These are phyloP conservation scores for Branchipolynoe longqiensis DNA, from an alignment of 2,888 invertebrate genomes.

Conservation along the genomic window DNA sequence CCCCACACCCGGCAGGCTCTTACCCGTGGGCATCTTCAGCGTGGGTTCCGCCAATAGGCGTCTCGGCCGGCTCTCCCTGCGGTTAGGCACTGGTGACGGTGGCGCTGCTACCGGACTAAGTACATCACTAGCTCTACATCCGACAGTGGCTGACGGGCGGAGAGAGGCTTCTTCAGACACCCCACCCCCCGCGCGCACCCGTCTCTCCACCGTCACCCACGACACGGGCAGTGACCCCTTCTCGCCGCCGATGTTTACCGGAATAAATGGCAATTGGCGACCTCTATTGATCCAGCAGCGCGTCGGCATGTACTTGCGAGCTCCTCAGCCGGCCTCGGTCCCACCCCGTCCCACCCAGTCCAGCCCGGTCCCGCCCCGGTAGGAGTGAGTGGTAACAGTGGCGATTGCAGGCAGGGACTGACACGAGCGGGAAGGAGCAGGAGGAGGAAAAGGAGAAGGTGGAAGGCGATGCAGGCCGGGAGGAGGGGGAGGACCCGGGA, in stretches of 20 bases:
- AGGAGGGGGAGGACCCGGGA: constrained; percentile 10
- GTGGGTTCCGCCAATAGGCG: no score
- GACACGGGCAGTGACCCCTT: not conserved
- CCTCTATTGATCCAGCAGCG: not conserved
- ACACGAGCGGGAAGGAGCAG: not conserved
- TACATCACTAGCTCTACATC: not conserved
- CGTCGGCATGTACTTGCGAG: not conserved
- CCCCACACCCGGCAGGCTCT: no score
- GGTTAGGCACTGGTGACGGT: not conserved
- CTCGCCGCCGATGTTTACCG: not conserved
- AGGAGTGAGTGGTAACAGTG: no score
- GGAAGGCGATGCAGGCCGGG: no score
- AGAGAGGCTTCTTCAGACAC: not conserved
- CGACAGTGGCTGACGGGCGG: not conserved
- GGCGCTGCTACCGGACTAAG: constrained; percentile 14
- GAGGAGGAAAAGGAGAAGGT: not conserved
- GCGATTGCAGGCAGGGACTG: not conserved
- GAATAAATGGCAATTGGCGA: not conserved
- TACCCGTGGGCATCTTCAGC: no score
- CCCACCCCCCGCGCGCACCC: not conserved
- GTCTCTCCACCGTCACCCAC: not conserved
- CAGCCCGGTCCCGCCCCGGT: no score
- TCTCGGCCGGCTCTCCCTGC: not conserved
- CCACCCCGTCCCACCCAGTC: no score
- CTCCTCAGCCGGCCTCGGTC: not conserved